Evolutionary conservation across 2,888 invertebrate species (phyloP).

Genomic region (Calliphora vomitoria): DNA sequence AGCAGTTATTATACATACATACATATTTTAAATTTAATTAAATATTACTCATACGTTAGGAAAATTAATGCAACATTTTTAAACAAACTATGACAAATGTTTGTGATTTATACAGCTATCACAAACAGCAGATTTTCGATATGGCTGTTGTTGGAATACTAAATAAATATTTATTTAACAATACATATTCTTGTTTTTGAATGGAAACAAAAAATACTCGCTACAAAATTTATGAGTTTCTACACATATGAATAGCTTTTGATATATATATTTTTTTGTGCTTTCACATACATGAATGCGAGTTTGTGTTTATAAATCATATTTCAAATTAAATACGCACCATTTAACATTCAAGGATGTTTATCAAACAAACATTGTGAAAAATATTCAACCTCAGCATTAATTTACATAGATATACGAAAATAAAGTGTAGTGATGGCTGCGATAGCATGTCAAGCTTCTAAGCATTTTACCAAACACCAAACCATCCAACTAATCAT

Average conservation of each 20-base stretch:
- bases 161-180: neutral
- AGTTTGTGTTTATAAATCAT: constrained; percentile 2
- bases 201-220: neutral
- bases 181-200: neutral
- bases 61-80: neutral
- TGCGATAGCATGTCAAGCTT: neutral
- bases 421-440: constrained; percentile 6
- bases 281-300: neutral
- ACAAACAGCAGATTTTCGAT: neutral
- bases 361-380: constrained; percentile 28
- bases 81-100: neutral
- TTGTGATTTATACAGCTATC: neutral
- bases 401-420: neutral
- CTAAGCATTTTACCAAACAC: neutral
- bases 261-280: neutral
- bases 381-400: constrained; percentile 42
- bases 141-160: neutral
- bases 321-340: constrained; percentile 26
- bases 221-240: neutral
- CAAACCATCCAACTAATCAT: neutral
- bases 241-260: neutral
- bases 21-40: too few relatives aligned
- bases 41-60: too few relatives aligned
- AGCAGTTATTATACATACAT: too few relatives aligned
- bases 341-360: constrained; percentile 41